Base-by-base conservation (phyloP, 2,888 invertebrate species). In the Drosophila bunnanda region DNA sequence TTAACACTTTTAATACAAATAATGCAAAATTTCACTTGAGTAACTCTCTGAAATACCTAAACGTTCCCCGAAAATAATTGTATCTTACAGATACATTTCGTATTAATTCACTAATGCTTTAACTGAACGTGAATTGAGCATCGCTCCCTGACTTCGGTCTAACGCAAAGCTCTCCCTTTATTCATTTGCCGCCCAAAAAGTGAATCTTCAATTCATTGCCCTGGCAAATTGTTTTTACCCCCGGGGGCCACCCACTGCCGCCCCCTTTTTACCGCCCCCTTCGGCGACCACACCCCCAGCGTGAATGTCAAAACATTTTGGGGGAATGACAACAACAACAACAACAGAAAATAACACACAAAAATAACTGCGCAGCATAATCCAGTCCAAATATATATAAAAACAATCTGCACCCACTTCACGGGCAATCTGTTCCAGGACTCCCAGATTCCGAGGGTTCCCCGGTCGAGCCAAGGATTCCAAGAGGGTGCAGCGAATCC, bases 401-500 rank as follows among this genome's bases (percentile, higher is more conserved):
- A 77, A 84, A 70, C 85, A 83, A 83, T 82, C 86, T 87, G 82
- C 74, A 82, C 76, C 75, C 75, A 79, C 83, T 88, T 85, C 71
- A 88, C 78, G 74, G 75, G 78, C 75, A 86, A 68, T 80, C 83
- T 75, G 76, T 62, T 58, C 52, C 25, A 55, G 44, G 20, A 48
- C 13, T 48, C 44, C 28, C 36, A 15, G 34, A n/a, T 22, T 36
- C 36, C 44, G 48, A 48, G 46, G 64, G 64, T 62, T 50, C 50
- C 17, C 48, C n/a, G n/a, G 46, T 5, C 22, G 2, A 3, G 30
- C 46, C 30, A 17, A 12, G 22, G 43, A 17, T 50, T 50, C 32
- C 50, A 15, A 50, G 50, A 52, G 50, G 50, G 50, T 34, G 50
- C 50, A 22, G 25, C 44, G 43, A 59, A 36, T 41, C 41, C 75